Evolutionary conservation across 2,888 invertebrate species (phyloP).

Genomic region (Hofmannophila pseudospretella): DNA sequence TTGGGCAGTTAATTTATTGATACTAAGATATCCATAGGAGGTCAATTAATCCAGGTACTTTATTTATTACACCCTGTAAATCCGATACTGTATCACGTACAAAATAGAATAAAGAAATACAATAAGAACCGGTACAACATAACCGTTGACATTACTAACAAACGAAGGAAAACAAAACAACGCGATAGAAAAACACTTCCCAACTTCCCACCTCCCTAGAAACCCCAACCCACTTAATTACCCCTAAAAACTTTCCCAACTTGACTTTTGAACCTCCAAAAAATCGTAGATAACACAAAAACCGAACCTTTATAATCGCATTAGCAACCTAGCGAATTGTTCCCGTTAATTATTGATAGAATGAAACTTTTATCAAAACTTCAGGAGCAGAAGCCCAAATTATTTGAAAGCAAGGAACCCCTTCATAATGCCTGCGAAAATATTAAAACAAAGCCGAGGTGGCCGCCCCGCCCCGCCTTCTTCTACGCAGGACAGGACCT

Average conservation of each 20-base stretch:
- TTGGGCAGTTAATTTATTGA: too few species aligned
- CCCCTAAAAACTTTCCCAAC: constrained; percentile 34
- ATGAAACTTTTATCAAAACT: constrained; percentile 78
- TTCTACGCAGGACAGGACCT: constrained; percentile 52
- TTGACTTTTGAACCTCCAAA: constrained; percentile 13
- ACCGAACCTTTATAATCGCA: constrained; percentile 71
- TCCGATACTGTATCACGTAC: too few species aligned
- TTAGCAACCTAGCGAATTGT: constrained; percentile 62
- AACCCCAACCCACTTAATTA: constrained; percentile 39
- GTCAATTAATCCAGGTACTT: too few species aligned
- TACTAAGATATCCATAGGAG: too few species aligned
- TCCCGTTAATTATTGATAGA: constrained; percentile 77
- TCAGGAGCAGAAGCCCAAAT: constrained; percentile 76
- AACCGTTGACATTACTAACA: too few species aligned
- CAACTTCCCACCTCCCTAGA: neutral
- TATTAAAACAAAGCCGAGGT: constrained; percentile 78
- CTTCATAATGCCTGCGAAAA: constrained; percentile 77
- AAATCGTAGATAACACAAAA: constrained; percentile 58
- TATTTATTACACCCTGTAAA: too few species aligned
- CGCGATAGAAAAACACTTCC: too few species aligned
- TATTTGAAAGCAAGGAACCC: constrained; percentile 77
- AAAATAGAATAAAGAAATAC: too few species aligned
- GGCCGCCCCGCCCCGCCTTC: constrained; percentile 64
- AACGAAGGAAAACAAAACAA: too few species aligned
- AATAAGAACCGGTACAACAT: too few species aligned